phyloP scores from a whole-genome alignment of 1,140 invertebrate species.

The Euglossa dilemma region DNA sequence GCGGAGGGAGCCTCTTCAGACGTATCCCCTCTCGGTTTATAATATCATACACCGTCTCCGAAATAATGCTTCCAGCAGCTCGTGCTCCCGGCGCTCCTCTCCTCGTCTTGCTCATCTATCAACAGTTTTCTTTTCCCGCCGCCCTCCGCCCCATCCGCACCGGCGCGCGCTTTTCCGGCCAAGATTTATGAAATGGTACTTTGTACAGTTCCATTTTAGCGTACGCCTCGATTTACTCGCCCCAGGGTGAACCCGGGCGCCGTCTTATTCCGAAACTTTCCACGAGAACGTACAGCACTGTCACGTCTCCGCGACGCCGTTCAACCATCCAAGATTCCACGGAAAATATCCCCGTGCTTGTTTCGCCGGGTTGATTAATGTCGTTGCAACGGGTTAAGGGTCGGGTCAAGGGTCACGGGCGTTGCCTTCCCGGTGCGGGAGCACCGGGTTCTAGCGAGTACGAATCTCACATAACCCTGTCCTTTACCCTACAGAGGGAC shows the following conservation, averaged over 20 bases:
- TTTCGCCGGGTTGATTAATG: not conserved
- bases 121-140: conserved; percentile 76
- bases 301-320: conserved; percentile 7
- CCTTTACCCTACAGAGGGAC: too few relatives aligned
- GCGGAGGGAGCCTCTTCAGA: conserved; percentile 16
- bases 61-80: conserved; percentile 63
- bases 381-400: not conserved
- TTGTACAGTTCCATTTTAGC: conserved; percentile 78
- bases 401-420: too few relatives aligned
- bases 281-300: conserved; percentile 41
- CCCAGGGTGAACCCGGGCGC: conserved; percentile 54
- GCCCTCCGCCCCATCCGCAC: conserved; percentile 26
- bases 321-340: conserved; percentile 1
- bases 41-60: conserved; percentile 66
- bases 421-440: too few relatives aligned
- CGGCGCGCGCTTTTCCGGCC: conserved; percentile 70
- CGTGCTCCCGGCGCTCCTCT: conserved; percentile 33
- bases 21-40: conserved; percentile 58
- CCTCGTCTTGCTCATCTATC: conserved; percentile 74
- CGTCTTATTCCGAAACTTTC: conserved; percentile 75
- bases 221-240: conserved; percentile 71
- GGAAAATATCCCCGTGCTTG: not conserved
- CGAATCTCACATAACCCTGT: too few relatives aligned
- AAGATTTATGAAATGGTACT: conserved; percentile 80
- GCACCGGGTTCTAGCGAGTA: too few relatives aligned